These are phyloP conservation scores for Mimas tiliae DNA, from an alignment of 2,888 invertebrate species.

Conservation along the genomic window DNA sequence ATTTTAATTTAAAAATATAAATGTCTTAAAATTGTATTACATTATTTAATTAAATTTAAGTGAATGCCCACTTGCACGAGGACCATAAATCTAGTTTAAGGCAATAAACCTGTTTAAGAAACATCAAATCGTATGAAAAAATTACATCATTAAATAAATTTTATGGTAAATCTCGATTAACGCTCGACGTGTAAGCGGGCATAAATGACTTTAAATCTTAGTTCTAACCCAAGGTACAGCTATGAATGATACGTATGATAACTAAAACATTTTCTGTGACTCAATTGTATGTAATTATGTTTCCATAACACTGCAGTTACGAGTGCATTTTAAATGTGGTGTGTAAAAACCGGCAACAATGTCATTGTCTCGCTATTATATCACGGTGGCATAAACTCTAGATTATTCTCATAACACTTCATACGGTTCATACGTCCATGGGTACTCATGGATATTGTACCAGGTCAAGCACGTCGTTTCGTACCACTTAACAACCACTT, in stretches of 20 bases:
- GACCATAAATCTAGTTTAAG: no score
- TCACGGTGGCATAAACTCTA: slow-evolving; percentile 38
- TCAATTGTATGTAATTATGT: slow-evolving; percentile 10
- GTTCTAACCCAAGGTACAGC: not conserved
- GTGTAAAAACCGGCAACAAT: slow-evolving; percentile 33
- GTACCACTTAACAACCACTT: slow-evolving; percentile 1
- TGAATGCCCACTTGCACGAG: no score
- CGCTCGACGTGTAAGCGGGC: no score
- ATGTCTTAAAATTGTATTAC: no score
- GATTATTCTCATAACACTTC: slow-evolving; percentile 10
- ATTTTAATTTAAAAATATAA: no score
- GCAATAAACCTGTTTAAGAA: no score
- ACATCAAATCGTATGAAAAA: no score
- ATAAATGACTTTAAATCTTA: no score
- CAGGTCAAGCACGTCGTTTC: slow-evolving; percentile 7
- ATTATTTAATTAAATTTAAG: no score
- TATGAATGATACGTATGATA: not conserved
- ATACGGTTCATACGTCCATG: not conserved
- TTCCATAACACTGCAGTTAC: slow-evolving; percentile 10
- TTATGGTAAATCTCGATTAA: no score
- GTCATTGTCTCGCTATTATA: slow-evolving; percentile 43
- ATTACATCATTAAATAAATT: no score
- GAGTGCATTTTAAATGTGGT: slow-evolving; percentile 19
- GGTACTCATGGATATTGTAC: slow-evolving; percentile 3
- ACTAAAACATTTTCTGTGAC: not conserved